Base-by-base conservation (phyloP, 2,113 vertebrate species). In the Myrmophylax atrothorax region DNA sequence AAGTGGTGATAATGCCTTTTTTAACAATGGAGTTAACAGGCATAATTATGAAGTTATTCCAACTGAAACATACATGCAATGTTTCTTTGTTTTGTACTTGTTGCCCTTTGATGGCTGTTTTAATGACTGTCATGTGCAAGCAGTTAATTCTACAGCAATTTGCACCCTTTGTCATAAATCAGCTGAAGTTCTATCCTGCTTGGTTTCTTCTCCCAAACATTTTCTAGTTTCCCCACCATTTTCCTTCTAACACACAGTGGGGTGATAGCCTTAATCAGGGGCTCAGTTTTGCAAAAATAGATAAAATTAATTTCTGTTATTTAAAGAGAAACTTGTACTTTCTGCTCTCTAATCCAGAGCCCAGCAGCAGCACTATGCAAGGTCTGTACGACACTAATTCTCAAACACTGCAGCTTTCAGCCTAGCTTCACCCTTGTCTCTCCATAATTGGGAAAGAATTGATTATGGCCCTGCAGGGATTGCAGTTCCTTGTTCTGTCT, bases 41-140 rank as follows among this genome's bases (percentile, higher is more conserved):
- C 38, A 28, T 79, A 75, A 93, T 68, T 82, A 79, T 76, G 63
- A 68, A 56, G n/a, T 81, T 83, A 38, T 79, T 90, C 47, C 50
- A 85, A 33, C 56, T 59, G 62, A 88, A 92, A 73, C 75, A 66
- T 40, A n/a, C 63, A 31, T 35, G 20, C 70, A 72, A 18, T 33
- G 33, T 91, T 93, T 76, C 87, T 91, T 74, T 87, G 53, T 80
- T 91, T 81, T 87, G 46, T 64, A 29, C 59, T 89, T 84, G 68
- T 66, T 85, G 63, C 40, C 69, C 63, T 96, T 94, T 5, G 25
- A 62, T 81, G 82, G 38, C 52, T 74, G 55, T n/a, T 93, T 87
- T 92, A 93, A 96, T 75, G 60, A 87, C 58, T 66, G 42, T 83
- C 56, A 35, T 66, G 58, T 56, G 50, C 89, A 93, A 90, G 60